phyloP scores from a whole-genome alignment of 2,797 vertebrate genomes.

The Bradypodion pumilum region DNA sequence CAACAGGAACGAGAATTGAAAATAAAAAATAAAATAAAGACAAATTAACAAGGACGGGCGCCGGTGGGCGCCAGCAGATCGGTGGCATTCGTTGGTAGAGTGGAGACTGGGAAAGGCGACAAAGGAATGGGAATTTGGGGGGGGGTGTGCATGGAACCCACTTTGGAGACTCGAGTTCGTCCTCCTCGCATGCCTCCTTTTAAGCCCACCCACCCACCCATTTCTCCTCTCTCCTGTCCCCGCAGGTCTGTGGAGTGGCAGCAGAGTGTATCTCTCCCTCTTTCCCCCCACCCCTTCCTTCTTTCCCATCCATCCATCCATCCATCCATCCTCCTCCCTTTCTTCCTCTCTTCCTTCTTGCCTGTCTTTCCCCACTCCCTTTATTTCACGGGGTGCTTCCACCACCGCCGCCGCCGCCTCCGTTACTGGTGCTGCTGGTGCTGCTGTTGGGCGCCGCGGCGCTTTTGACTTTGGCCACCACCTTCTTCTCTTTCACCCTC shows the following conservation, averaged over 20 bases:
- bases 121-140: not conserved
- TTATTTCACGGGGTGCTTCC: slow-evolving; percentile 60
- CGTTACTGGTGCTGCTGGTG: slow-evolving; percentile 38
- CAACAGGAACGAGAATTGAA: not conserved
- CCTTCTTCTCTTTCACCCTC: slow-evolving; percentile 96
- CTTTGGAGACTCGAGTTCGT: too few relatives aligned
- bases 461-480: slow-evolving; percentile 91
- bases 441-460: slow-evolving; percentile 11
- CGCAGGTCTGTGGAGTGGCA: not conserved
- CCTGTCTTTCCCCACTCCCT: too few relatives aligned
- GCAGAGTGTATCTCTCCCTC: not conserved
- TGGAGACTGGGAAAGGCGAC: not conserved
- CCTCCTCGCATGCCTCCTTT: not conserved
- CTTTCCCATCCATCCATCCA: too few relatives aligned
- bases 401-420: slow-evolving; percentile 11
- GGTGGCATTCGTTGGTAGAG: too few relatives aligned
- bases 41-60: not conserved
- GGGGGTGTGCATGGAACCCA: not conserved
- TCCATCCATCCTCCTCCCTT: not conserved
- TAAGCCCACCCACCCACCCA: too few relatives aligned
- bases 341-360: too few relatives aligned
- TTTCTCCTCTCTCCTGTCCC: not conserved
- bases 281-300: not conserved
- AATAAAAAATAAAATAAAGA: not conserved
- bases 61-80: not conserved